Evolutionary conservation across 92 coral and sea anemone genomes (phyloP).

Genomic region (Scolanthus callimorphus): DNA sequence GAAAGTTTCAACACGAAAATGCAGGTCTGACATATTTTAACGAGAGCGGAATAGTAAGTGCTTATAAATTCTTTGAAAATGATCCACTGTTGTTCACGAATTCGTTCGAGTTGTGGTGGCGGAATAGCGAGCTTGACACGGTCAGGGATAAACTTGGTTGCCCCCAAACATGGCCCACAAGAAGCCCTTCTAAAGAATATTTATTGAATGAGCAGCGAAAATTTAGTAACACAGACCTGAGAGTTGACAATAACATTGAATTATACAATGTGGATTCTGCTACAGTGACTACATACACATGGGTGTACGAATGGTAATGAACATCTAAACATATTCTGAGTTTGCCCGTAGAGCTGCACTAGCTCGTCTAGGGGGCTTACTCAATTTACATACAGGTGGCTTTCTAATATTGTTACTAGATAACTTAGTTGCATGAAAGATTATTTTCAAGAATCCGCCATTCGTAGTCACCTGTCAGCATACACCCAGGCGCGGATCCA

Average conservation of each 20-base stretch:
- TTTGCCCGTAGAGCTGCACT: too few species aligned
- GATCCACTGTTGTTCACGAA: slow-evolving; percentile 43
- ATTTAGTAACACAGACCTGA: too few species aligned
- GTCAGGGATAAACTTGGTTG: slow-evolving; percentile 3
- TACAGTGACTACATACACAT: background rate
- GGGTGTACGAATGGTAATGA: slow-evolving; percentile 17
- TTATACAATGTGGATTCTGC: background rate
- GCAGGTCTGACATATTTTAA: slow-evolving; percentile 21
- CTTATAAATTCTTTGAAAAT: slow-evolving; percentile 43
- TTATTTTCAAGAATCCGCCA: too few species aligned
- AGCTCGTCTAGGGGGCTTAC: too few species aligned
- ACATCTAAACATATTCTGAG: too few species aligned
- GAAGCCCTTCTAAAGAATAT: background rate
- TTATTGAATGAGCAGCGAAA: too few species aligned
- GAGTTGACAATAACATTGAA: background rate
- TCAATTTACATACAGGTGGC: too few species aligned
- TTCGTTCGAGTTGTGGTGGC: slow-evolving; percentile 31
- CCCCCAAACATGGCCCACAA: slow-evolving; percentile 10
- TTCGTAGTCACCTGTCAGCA: too few species aligned
- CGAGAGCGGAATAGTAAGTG: slow-evolving; percentile 5
- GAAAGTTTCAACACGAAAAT: slow-evolving; percentile 5
- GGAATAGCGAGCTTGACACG: slow-evolving; percentile 7
- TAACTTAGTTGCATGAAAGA: too few species aligned
- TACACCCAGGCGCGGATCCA: too few species aligned
- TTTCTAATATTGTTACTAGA: too few species aligned